Percentiles rank a stretch among this genome's conserved stretches.
phyloP scores from a whole-genome alignment of 2,888 invertebrate species.

The Marasmarcha lunaedactyla region DNA sequence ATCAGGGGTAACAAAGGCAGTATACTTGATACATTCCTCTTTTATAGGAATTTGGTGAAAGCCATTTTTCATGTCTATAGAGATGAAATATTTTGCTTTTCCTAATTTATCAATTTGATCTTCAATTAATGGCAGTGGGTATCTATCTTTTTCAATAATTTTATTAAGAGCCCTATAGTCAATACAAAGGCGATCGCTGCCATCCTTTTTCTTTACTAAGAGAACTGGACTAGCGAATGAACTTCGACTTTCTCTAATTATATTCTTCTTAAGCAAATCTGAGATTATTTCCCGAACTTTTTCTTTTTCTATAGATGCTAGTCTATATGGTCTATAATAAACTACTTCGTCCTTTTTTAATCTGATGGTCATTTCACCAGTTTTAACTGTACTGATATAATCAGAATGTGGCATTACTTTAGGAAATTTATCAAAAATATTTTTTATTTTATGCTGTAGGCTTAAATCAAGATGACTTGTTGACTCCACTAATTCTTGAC shows the following conservation, averaged over 20 bases:
- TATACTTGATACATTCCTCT: slow-evolving; percentile 11
- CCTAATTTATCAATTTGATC: slow-evolving; percentile 17
- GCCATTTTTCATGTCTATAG: slow-evolving; percentile 15
- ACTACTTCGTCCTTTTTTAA: slow-evolving; percentile 9
- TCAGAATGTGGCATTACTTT: slow-evolving; percentile 8
- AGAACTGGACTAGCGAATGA: slow-evolving; percentile 17
- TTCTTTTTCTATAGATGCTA: slow-evolving; percentile 15
- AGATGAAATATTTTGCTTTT: slow-evolving; percentile 12
- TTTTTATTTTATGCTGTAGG: slow-evolving; percentile 7
- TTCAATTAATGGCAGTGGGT: slow-evolving; percentile 16
- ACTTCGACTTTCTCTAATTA: slow-evolving; percentile 15
- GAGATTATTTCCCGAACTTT: slow-evolving; percentile 13
- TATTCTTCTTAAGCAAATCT: slow-evolving; percentile 12
- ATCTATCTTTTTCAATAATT: slow-evolving; percentile 14
- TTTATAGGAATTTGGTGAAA: slow-evolving; percentile 14
- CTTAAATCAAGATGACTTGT: slow-evolving; percentile 5
- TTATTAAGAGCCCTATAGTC: slow-evolving; percentile 16
- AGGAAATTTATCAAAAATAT: slow-evolving; percentile 11
- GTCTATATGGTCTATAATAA: slow-evolving; percentile 15
- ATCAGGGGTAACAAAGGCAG: slow-evolving; percentile 13
- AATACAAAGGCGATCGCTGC: slow-evolving; percentile 14
- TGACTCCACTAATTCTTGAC: neutral
- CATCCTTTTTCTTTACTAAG: slow-evolving; percentile 16
- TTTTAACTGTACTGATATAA: slow-evolving; percentile 9
- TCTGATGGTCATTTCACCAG: slow-evolving; percentile 11